These are phyloP conservation scores for Callopanchax toddi DNA, from an alignment of 2,113 vertebrate species.

Conservation along the genomic window DNA sequence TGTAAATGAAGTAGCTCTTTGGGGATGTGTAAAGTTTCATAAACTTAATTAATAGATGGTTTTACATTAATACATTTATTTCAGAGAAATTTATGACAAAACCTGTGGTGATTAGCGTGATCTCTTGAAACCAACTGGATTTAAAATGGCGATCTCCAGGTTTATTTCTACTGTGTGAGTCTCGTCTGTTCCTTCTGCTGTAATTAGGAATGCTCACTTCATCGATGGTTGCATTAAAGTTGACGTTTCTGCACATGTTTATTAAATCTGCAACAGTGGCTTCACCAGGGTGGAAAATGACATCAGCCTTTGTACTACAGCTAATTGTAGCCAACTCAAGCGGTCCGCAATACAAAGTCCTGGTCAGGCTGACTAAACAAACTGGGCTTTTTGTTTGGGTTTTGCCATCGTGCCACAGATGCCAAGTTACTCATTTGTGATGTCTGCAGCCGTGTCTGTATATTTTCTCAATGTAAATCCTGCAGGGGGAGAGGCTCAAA, in stretches of 20 bases:
- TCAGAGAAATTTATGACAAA: no score
- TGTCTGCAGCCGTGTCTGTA: slow-evolving; percentile 74
- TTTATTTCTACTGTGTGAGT: no score
- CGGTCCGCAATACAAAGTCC: slow-evolving; percentile 56
- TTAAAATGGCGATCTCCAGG: no score
- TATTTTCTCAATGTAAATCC: slow-evolving; percentile 72
- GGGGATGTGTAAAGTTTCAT: no score
- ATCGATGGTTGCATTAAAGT: neutral
- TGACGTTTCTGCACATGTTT: slow-evolving; percentile 18
- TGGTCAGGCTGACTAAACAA: slow-evolving; percentile 67
- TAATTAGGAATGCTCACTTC: neutral
- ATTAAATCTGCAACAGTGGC: slow-evolving; percentile 37
- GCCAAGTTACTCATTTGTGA: slow-evolving; percentile 76
- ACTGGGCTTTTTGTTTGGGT: slow-evolving; percentile 65
- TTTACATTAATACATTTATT: no score
- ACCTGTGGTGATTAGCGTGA: no score
- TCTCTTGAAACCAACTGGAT: no score
- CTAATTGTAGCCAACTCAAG: slow-evolving; percentile 76
- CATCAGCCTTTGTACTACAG: slow-evolving; percentile 79
- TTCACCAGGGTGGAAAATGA: slow-evolving; percentile 78
- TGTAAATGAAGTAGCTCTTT: no score
- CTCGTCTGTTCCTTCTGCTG: neutral
- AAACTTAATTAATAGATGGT: no score
- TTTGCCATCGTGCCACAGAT: slow-evolving; percentile 54
- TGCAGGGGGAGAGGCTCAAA: slow-evolving; percentile 52